Percentiles rank a stretch among this genome's conserved stretches.
Evolutionary conservation across 2,113 vertebrate genomes (phyloP).

Genomic region (Budorcas taxicolor): DNA sequence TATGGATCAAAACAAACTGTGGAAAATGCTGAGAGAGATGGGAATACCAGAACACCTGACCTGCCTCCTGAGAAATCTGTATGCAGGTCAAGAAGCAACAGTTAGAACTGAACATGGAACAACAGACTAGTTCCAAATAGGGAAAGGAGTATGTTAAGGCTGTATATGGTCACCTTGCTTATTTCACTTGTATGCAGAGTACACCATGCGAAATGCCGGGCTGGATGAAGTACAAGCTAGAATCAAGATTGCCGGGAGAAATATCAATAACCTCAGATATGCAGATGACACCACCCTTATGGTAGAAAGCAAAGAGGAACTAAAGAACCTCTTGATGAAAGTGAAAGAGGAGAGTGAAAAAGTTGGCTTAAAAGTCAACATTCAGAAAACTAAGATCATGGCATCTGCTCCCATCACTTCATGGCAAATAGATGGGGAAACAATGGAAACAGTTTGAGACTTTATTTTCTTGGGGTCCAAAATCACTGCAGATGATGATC

Average conservation of each 20-base stretch:
- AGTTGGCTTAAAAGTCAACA: neutral
- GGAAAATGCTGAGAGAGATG: neutral
- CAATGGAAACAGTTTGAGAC: neutral
- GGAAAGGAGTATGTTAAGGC: neutral
- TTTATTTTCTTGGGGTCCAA: neutral
- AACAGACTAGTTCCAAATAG: neutral
- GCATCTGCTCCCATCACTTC: neutral
- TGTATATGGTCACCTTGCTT: neutral
- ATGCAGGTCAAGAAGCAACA: neutral
- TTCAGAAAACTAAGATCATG: neutral
- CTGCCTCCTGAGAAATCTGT: neutral
- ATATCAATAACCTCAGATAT: neutral
- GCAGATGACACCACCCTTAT: neutral
- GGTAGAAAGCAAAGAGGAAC: neutral
- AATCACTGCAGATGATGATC: neutral
- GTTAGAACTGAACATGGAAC: neutral
- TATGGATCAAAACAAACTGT: neutral
- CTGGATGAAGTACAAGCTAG: neutral
- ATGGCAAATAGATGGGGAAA: neutral
- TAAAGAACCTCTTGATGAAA: neutral
- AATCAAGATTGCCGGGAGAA: neutral
- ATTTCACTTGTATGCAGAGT: neutral
- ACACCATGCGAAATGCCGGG: fast-evolving
- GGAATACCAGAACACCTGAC: neutral
- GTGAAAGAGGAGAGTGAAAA: neutral